Evolutionary conservation across 2,113 vertebrate species (phyloP), one percentile per base, ranked within the genome.

Genomic region (Microtus montanus): DNA sequence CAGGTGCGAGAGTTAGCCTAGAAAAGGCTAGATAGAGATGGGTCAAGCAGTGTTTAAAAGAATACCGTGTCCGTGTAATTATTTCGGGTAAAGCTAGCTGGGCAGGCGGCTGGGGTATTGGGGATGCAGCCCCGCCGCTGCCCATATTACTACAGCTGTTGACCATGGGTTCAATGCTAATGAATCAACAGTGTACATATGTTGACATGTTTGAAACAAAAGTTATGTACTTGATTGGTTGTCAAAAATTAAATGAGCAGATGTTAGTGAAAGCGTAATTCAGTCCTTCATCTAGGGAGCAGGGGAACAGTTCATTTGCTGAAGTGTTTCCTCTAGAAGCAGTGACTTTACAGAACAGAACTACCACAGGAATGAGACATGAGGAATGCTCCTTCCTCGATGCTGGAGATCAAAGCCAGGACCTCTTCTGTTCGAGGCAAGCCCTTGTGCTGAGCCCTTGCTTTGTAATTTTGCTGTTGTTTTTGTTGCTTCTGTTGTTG

Each of bases 161-260:
- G 77, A n/a, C 77, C 17, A 5, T 86, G 7, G 79, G 12, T 84
- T 88, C 14, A 38, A 2, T 93, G 64, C 77, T 91, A 78, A 49
- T 94, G 49, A 71, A 20, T 66, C 87, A 79, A 0, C 71, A 78
- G 7, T 66, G 8, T 87, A 20, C 1, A 47, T 92, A 83, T 78
- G 22, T 74, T 87, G 64, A 89, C 14, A 5, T 12, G 26, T 64
- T 64, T 93, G 63, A 92, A 94, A 61, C 68, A 94, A 87, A 64
- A 44, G n/a, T 71, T 90, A 71, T 86, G 5, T 54, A 58, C 86
- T 90, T 90, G 68, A 75, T 49, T 49, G 47, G 1, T 75, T 70
- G 35, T 24, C 28, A 73, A 77, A 92, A 83, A 15, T 74, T 73
- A 74, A 49, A 28, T 44, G 35, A 75, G 1, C 38, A 80, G n/a